phyloP scores from a whole-genome alignment of 2,113 vertebrate species.

The Corydoras maculifer region DNA sequence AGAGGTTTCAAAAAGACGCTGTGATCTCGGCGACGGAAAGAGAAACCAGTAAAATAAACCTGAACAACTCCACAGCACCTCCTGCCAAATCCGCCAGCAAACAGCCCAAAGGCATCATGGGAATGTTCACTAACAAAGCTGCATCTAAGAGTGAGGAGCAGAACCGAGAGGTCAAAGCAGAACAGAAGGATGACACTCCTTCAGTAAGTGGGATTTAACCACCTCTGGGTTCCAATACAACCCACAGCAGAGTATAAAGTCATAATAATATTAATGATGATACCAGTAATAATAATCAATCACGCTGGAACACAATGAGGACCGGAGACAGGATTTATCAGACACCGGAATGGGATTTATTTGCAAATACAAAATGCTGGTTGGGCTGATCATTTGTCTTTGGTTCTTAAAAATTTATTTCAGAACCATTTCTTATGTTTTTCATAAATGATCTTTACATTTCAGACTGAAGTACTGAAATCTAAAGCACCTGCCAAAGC shows the following conservation, averaged over 20 bases:
- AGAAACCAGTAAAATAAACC: not conserved
- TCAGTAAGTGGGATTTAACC: conserved; percentile 55
- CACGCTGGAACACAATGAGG: too few species aligned
- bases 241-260: not conserved
- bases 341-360: too few species aligned
- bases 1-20: conserved; percentile 42
- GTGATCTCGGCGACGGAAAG: conserved; percentile 19
- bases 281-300: too few species aligned
- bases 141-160: conserved; percentile 62
- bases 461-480: conserved; percentile 68
- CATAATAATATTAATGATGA: too few species aligned
- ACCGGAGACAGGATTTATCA: too few species aligned
- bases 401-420: too few species aligned
- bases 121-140: conserved; percentile 77
- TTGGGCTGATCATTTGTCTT: too few species aligned
- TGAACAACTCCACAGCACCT: conserved; percentile 59
- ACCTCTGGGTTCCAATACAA: too few species aligned
- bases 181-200: conserved; percentile 63
- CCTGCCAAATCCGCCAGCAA: conserved; percentile 60
- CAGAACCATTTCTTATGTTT: not conserved
- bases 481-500: conserved; percentile 68
- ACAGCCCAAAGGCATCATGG: conserved; percentile 83
- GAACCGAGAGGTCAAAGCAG: conserved; percentile 67
- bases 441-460: conserved; percentile 32
- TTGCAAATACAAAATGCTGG: too few species aligned